Percentiles rank a stretch among this genome's conserved stretches.
Conservation (phyloP, 2,797 vertebrate species). For the Ara ararauna region DNA sequence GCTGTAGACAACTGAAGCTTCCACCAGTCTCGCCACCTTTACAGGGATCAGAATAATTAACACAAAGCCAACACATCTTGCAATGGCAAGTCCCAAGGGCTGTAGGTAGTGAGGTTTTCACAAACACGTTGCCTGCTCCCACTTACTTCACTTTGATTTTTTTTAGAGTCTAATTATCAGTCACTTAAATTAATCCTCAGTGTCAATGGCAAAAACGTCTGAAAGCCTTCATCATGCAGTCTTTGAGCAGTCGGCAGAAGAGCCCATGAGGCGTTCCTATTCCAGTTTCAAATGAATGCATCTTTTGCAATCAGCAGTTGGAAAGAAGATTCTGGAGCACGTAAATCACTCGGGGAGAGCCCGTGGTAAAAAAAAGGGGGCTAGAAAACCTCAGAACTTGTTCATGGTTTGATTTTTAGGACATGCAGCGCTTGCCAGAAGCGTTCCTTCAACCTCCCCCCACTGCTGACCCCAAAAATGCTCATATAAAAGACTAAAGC, state of each 20-base stretch:
- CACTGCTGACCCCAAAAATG: neutral
- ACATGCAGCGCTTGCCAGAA: constrained; percentile 4
- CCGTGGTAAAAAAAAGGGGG: neutral
- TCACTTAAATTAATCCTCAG: neutral
- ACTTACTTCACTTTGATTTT: neutral
- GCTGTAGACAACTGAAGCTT: neutral
- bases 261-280: neutral
- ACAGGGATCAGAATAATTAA: neutral
- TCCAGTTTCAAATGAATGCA: neutral
- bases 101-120: neutral
- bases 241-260: neutral
- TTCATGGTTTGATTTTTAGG: neutral
- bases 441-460: neutral
- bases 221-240: neutral
- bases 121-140: neutral
- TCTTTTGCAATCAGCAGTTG: neutral
- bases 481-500: neutral
- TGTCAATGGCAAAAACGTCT: neutral
- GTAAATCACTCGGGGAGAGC: neutral
- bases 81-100: neutral
- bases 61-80: neutral
- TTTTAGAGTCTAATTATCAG: neutral
- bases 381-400: neutral
- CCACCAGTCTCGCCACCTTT: neutral
- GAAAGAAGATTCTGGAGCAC: neutral